Conservation (phyloP, 2,797 vertebrate genomes). For the Diplodus puntazzo region DNA sequence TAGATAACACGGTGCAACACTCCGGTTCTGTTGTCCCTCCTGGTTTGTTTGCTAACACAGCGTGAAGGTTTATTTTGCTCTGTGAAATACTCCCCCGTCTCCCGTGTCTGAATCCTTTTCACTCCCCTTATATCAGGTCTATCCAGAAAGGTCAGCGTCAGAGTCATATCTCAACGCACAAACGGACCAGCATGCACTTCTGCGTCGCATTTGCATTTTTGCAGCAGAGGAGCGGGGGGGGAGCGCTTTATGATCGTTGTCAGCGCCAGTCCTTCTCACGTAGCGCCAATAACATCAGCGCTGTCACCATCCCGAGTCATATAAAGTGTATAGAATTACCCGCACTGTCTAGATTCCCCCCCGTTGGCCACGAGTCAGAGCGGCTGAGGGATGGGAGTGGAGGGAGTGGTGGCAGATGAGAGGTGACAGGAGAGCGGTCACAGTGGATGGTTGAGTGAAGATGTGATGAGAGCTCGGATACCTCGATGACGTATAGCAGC, state of each 20-base stretch:
- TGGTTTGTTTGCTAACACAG: conserved; percentile 41
- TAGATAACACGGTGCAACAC: neutral
- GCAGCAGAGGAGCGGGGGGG: conserved; percentile 2
- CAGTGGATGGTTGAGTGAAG: conserved; percentile 66
- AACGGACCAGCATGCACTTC: neutral
- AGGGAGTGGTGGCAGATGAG: conserved; percentile 65
- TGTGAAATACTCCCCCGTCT: conserved; percentile 15
- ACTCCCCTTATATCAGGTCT: conserved; percentile 31
- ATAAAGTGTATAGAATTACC: conserved; percentile 57
- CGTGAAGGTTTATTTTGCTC: conserved; percentile 57
- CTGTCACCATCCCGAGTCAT: conserved; percentile 29
- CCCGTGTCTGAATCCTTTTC: conserved; percentile 35
- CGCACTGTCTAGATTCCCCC: conserved; percentile 10
- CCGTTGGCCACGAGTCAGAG: conserved; percentile 1
- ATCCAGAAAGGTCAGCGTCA: conserved; percentile 54
- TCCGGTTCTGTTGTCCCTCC: conserved; percentile 23
- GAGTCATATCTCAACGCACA: conserved; percentile 24
- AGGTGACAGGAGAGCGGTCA: conserved; percentile 64
- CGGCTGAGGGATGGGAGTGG: conserved; percentile 23
- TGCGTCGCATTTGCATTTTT: conserved; percentile 40
- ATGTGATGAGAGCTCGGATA: conserved; percentile 48
- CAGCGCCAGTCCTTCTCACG: conserved; percentile 29
- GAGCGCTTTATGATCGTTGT: conserved; percentile 44
- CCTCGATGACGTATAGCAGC: conserved; percentile 29
- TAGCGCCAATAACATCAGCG: conserved; percentile 16